A percentile compares a stretch with the other conserved stretches of the same genome.
Evolutionary conservation across 2,888 invertebrate species (phyloP).

Genomic region (Nomada fucata): DNA sequence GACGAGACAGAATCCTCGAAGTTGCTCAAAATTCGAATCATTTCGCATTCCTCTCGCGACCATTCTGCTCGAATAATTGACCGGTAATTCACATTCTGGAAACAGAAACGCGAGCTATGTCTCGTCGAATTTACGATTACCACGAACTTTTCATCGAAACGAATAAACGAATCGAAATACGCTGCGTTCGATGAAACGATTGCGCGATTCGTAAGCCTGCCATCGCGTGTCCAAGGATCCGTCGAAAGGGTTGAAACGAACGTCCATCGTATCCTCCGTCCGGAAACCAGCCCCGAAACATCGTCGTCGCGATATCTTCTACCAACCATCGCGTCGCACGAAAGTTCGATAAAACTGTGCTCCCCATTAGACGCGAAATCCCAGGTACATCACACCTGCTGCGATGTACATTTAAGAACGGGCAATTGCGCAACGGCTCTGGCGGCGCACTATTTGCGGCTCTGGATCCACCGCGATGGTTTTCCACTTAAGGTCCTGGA

Average conservation of each 20-base stretch:
- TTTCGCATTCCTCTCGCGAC: no score
- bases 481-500: conserved; percentile 48
- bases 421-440: conserved; percentile 38
- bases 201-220: no score
- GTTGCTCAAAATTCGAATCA: no score
- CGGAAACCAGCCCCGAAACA: not conserved
- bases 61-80: no score
- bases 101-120: no score
- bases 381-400: not conserved
- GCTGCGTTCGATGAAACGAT: no score
- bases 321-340: not conserved
- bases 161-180: no score
- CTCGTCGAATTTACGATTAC: no score
- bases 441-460: conserved; percentile 41
- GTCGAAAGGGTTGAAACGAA: not conserved
- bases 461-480: conserved; percentile 5
- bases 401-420: conserved; percentile 56
- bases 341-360: not conserved
- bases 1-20: no score
- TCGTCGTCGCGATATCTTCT: not conserved
- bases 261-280: not conserved
- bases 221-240: no score
- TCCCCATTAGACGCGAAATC: conserved; percentile 17
- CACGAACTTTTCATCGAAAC: no score
- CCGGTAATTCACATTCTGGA: no score